Percentiles rank a stretch among this genome's conserved stretches.
These are phyloP conservation scores for Chaenocephalus aceratus DNA, from an alignment of 2,113 vertebrate species.

Conservation along the genomic window DNA sequence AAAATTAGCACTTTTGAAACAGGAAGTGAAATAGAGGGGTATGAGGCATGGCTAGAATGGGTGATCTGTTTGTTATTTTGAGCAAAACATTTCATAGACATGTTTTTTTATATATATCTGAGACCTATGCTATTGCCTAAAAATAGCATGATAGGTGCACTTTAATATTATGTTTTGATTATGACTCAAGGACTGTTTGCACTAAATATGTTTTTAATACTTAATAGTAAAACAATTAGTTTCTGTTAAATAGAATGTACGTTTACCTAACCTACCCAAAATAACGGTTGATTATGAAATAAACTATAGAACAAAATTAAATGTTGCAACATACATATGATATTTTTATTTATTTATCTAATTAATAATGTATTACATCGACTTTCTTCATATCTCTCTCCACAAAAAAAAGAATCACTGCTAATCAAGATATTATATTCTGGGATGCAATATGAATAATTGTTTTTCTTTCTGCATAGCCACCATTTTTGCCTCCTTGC, in stretches of 20 bases:
- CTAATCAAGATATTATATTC: not conserved
- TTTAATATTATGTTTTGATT: not conserved
- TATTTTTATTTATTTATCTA: too few species aligned
- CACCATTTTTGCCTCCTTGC: constrained; percentile 90
- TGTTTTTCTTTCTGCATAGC: constrained; percentile 77
- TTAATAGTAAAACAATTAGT: too few species aligned
- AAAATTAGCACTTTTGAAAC: too few species aligned
- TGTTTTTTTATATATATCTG: too few species aligned
- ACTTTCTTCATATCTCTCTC: not conserved
- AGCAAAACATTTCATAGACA: too few species aligned
- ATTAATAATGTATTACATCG: not conserved
- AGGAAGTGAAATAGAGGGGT: too few species aligned
- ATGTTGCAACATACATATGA: not conserved
- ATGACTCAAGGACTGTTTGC: not conserved
- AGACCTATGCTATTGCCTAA: too few species aligned
- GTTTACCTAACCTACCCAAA: not conserved
- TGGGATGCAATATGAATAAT: constrained; percentile 14
- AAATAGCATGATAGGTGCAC: too few species aligned
- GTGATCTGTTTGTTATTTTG: too few species aligned
- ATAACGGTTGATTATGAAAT: not conserved
- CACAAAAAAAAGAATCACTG: not conserved
- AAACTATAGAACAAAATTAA: not conserved
- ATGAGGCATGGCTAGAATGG: too few species aligned
- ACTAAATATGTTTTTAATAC: not conserved
- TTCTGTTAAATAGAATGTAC: too few species aligned